Base-by-base conservation (phyloP, 2,888 invertebrate species). In the Melipona beecheii region DNA sequence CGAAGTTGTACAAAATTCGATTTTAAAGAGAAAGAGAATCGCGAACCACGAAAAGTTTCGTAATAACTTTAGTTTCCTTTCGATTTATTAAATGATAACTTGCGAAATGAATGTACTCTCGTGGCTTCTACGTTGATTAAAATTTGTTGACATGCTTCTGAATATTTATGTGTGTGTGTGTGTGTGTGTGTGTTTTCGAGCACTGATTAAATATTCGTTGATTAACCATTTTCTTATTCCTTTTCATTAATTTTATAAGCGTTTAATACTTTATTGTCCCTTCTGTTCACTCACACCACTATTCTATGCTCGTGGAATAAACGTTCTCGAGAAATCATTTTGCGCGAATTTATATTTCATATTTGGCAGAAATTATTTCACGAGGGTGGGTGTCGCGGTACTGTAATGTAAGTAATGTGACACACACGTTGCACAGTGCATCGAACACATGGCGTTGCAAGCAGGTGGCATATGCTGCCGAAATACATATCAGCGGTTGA, bases 401-500 rank as follows among this genome's bases (percentile, higher is more conserved):
- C 31, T 31, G 0, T 31, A 31, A 70, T 58, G 58, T 49, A 36
- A 36, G 58, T 15, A 68, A 60, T 31, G 69, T 36, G 31, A 49
- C 58, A 68, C 70, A 49, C 36, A 21, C 78, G 50, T 52, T 50
- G 31, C 43, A 68, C 58, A 69, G 54, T 56, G 64, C 69, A 69
- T 79, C 24, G 60, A 75, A 62, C 54, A 75, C 75, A 75, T 65
- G 52, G 66, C 49, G 79, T 17, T 24, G 43, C 68, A 52, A 58
- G 70, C 78, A 78, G 75, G 78, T 79, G 71, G 75, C 75, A 79
- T 71, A 62, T 75, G 71, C 75, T 31, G 36, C 62, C 82, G 58
- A 83, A 82, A 83, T 75, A 43, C 43, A 43, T 43, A 75, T 79
- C 66, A 60, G 24, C 65, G 74, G 62, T 74, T 43, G 54, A 50